Percentiles rank a stretch among this genome's conserved stretches.
These are phyloP conservation scores for Aspidiotus destructor DNA, from an alignment of 2,888 invertebrate genomes.

Conservation along the genomic window DNA sequence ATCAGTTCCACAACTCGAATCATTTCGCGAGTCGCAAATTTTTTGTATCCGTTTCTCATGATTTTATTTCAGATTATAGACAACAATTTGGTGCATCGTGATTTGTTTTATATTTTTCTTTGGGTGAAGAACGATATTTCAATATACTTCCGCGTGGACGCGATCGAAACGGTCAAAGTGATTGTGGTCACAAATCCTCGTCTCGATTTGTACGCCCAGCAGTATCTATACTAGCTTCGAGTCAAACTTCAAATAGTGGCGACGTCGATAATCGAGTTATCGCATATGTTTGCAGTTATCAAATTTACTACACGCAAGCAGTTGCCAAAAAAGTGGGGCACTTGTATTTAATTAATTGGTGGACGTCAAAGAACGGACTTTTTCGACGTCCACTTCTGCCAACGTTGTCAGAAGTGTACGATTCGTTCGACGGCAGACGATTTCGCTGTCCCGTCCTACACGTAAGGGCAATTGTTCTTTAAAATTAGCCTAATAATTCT, in stretches of 20 bases:
- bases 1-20: too few species aligned
- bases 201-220: conserved; percentile 48
- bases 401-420: conserved; percentile 51
- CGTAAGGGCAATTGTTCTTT: conserved; percentile 44
- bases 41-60: conserved; percentile 34
- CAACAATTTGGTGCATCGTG: conserved; percentile 52
- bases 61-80: conserved; percentile 43
- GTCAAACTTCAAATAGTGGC: not conserved
- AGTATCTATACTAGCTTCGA: not conserved
- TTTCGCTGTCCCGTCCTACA: conserved; percentile 63
- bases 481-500: not conserved
- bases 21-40: too few species aligned
- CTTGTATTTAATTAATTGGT: conserved; percentile 62
- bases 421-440: conserved; percentile 54
- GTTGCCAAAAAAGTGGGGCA: conserved; percentile 48
- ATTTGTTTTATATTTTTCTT: conserved; percentile 57
- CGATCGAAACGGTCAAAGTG: conserved; percentile 51
- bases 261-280: not conserved
- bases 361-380: conserved; percentile 51
- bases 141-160: conserved; percentile 45
- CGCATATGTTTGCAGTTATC: conserved; percentile 46
- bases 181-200: conserved; percentile 57
- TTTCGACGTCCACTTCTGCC: conserved; percentile 60
- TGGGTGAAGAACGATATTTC: conserved; percentile 52
- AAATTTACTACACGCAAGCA: conserved; percentile 64